phyloP scores from a whole-genome alignment of 2,888 invertebrate genomes.

The Syrphus vitripennis region DNA sequence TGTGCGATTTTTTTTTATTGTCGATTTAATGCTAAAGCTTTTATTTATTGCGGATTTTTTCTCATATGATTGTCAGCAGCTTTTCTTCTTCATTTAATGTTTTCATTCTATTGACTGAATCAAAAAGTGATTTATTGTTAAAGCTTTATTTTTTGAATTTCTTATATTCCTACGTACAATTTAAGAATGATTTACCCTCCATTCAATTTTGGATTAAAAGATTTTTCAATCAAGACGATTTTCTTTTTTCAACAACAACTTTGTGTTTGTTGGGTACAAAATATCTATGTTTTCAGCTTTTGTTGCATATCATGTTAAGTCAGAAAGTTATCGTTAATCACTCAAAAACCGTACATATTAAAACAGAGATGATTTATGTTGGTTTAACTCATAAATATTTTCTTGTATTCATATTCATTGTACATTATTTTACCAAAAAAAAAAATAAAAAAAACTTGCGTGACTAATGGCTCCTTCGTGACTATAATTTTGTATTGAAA shows the following conservation, averaged over 20 bases:
- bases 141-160: neutral
- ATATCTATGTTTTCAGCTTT: too few species aligned
- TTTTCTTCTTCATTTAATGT: neutral
- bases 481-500: neutral
- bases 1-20: neutral
- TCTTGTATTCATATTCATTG: too few species aligned
- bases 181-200: neutral
- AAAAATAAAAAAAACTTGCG: neutral
- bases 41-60: neutral
- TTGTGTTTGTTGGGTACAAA: neutral
- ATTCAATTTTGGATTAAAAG: neutral
- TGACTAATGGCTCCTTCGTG: slow-evolving; percentile 10
- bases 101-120: neutral
- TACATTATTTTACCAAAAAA: too few species aligned
- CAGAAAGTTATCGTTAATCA: neutral
- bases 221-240: neutral
- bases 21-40: neutral
- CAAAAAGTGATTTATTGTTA: neutral
- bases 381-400: neutral
- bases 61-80: neutral
- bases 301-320: neutral
- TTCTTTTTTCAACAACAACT: neutral
- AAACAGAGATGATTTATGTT: neutral
- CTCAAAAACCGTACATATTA: neutral
- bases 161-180: neutral